Conservation (phyloP, 2,113 vertebrate genomes). For the Heterotis niloticus region DNA sequence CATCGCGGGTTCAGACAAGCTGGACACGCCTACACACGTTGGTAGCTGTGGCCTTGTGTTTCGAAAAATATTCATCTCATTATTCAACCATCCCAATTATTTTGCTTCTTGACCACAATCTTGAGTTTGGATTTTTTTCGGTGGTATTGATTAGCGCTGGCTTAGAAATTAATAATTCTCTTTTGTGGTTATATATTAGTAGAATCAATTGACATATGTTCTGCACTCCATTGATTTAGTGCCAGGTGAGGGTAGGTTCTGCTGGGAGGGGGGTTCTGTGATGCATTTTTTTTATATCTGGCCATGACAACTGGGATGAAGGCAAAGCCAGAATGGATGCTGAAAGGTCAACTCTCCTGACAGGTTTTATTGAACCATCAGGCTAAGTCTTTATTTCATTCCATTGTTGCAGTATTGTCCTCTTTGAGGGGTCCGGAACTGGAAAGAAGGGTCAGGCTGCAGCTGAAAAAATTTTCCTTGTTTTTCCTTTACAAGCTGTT, state of each 20-base stretch:
- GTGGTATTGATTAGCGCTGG: not conserved
- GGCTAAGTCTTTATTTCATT: conserved; percentile 2
- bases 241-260: not conserved
- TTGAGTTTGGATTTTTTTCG: not conserved
- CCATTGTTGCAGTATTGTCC: not conserved
- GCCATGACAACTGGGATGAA: not conserved
- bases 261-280: not conserved
- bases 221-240: not conserved
- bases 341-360: conserved; percentile 15
- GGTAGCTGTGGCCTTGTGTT: not conserved
- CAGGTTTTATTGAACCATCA: not conserved
- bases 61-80: not conserved
- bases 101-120: not conserved
- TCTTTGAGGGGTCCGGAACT: not conserved
- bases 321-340: not conserved
- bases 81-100: conserved; percentile 2
- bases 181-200: not conserved
- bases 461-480: conserved; percentile 5
- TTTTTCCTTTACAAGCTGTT: not conserved
- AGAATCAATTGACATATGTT: not conserved
- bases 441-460: not conserved
- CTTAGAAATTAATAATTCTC: conserved; percentile 7
- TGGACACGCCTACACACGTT: not conserved
- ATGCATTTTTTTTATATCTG: conserved; percentile 1
- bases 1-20: not conserved